phyloP scores from a whole-genome alignment of 2,797 vertebrate species.

The Lithobates sylvaticus region DNA sequence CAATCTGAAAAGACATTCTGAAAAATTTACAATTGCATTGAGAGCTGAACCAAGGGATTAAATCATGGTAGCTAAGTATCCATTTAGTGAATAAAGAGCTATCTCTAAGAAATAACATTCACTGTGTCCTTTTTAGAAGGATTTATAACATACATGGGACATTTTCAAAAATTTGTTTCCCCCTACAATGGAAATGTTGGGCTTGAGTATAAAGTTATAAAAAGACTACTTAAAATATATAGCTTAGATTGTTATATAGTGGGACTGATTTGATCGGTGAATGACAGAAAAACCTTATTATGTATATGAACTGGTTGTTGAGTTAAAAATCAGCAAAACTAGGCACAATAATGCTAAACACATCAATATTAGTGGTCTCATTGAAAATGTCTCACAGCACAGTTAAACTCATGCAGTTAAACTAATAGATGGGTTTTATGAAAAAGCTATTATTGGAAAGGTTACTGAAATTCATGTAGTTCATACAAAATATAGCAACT shows the following conservation, averaged over 20 bases:
- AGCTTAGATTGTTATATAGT: not conserved
- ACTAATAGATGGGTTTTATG: not conserved
- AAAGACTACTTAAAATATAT: not conserved
- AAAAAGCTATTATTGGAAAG: not conserved
- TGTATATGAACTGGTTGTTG: not conserved
- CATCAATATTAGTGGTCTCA: not conserved
- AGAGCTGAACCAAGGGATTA: conserved; percentile 45
- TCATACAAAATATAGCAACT: not conserved
- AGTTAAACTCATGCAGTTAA: not conserved
- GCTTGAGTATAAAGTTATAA: not conserved
- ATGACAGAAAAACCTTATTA: not conserved
- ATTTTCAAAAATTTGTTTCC: not conserved
- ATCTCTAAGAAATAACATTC: conserved; percentile 26
- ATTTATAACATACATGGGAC: conserved; percentile 13
- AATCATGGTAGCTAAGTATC: conserved; percentile 44
- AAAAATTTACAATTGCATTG: conserved; percentile 14
- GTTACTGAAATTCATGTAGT: not conserved
- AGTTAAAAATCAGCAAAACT: not conserved
- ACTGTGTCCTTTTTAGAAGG: conserved; percentile 15
- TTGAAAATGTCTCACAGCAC: not conserved
- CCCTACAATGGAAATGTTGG: not conserved
- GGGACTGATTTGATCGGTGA: not conserved
- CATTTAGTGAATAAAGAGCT: conserved; percentile 43
- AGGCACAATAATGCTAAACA: not conserved
- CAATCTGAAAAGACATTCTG: conserved; percentile 34